These are phyloP conservation scores for Actinostola sp. DNA, from an alignment of 92 coral and sea anemone species.

Conservation along the genomic window DNA sequence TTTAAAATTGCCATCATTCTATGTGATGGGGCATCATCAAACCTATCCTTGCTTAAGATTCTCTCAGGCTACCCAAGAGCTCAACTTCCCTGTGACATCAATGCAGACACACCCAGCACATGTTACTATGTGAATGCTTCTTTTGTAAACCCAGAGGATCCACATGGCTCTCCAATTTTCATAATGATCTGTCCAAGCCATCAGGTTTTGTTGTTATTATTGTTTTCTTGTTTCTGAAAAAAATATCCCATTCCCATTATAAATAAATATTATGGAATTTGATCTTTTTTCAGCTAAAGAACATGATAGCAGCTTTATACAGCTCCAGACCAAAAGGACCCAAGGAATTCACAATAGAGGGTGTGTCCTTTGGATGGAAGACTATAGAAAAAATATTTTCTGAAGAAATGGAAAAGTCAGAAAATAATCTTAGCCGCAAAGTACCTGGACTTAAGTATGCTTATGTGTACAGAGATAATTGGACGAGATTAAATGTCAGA, in stretches of 20 bases:
- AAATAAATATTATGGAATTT: background rate
- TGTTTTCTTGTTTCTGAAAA: too few species aligned
- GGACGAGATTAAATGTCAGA: slow-evolving; percentile 43
- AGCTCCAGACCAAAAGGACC: slow-evolving; percentile 38
- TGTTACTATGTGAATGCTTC: background rate
- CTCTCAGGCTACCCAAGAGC: slow-evolving; percentile 3
- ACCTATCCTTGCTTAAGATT: background rate
- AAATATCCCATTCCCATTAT: too few species aligned
- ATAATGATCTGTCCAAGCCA: slow-evolving; percentile 5
- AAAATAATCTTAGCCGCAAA: slow-evolving; percentile 24
- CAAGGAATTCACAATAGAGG: slow-evolving; percentile 12
- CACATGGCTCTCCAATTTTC: background rate
- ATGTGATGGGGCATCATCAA: slow-evolving; percentile 36
- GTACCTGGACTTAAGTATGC: slow-evolving; percentile 43
- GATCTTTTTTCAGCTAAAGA: slow-evolving; percentile 24
- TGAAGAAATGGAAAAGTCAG: slow-evolving; percentile 20
- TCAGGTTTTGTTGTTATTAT: background rate
- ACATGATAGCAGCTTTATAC: slow-evolving; percentile 38
- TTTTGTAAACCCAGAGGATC: slow-evolving; percentile 3
- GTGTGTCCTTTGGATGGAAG: slow-evolving; percentile 39
- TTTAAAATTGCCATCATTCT: slow-evolving; percentile 23
- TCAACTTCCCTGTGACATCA: background rate
- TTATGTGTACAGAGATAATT: slow-evolving; percentile 38
- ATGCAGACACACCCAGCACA: background rate
- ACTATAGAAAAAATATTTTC: slow-evolving; percentile 4